phyloP scores from a whole-genome alignment of 2,888 invertebrate genomes.

The Caenorhabditis imperialis region DNA sequence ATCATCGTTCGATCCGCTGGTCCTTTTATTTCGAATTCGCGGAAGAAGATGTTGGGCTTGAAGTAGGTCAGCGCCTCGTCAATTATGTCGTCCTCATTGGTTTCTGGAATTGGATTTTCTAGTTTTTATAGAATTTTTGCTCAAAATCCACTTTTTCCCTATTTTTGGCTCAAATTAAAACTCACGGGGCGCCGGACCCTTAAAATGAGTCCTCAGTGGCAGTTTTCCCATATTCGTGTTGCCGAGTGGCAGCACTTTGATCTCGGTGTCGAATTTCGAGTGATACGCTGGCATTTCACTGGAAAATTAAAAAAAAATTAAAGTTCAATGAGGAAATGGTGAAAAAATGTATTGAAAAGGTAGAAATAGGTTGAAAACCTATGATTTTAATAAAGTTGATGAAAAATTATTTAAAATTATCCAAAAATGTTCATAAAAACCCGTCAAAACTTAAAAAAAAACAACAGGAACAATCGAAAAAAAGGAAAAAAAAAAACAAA shows the following conservation, averaged over 20 bases:
- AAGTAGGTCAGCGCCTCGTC: conserved; percentile 97
- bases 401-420: not conserved
- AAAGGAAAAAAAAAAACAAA: not conserved
- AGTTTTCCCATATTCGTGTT: conserved; percentile 94
- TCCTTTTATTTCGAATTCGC: conserved; percentile 91
- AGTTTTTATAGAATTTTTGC: too few relatives aligned
- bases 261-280: conserved; percentile 87
- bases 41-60: conserved; percentile 98
- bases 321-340: not conserved
- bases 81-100: conserved; percentile 89
- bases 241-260: conserved; percentile 80
- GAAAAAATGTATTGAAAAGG: not conserved
- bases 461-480: not conserved
- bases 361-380: too few relatives aligned
- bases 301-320: not conserved
- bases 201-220: conserved; percentile 89
- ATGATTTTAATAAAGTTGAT: not conserved
- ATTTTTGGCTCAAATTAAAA: conserved; percentile 10
- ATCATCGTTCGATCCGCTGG: conserved; percentile 96
- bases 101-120: conserved; percentile 48
- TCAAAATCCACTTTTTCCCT: not conserved
- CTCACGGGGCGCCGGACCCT: conserved; percentile 90
- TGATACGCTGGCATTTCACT: conserved; percentile 90
- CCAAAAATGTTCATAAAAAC: conserved; percentile 1
- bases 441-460: conserved; percentile 1